phyloP scores from a whole-genome alignment of 2,113 vertebrate species.

The Taxidea taxus region DNA sequence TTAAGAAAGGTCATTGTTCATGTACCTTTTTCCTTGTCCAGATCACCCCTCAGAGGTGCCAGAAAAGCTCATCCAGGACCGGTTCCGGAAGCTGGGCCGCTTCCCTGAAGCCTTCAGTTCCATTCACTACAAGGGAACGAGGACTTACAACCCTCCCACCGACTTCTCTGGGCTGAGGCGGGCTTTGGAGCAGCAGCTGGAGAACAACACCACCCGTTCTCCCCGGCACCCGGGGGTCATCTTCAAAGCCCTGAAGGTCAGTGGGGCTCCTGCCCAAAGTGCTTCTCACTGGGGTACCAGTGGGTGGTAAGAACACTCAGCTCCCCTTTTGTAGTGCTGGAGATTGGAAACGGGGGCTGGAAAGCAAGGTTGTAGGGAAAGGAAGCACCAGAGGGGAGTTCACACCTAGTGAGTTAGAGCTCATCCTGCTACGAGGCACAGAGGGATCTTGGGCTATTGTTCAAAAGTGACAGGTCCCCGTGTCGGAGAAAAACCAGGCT shows the following conservation, averaged over 20 bases:
- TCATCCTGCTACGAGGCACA: background rate
- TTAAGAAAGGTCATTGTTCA: background rate
- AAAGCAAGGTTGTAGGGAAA: background rate
- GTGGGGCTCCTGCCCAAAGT: slow-evolving; percentile 18
- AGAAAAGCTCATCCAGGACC: slow-evolving; percentile 96
- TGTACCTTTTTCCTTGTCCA: slow-evolving; percentile 67
- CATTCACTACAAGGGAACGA: slow-evolving; percentile 96
- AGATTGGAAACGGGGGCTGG: background rate
- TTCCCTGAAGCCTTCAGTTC: slow-evolving; percentile 99
- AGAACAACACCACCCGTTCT: slow-evolving; percentile 97
- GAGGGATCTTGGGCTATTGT: background rate
- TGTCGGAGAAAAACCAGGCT: background rate
- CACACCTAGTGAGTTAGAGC: background rate
- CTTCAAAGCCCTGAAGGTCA: slow-evolving; percentile 95
- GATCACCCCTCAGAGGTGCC: slow-evolving; percentile 92
- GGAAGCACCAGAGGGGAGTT: background rate
- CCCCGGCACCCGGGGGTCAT: slow-evolving; percentile 95
- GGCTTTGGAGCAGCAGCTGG: slow-evolving; percentile 93
- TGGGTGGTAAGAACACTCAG: background rate
- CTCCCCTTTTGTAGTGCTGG: background rate
- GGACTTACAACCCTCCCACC: slow-evolving; percentile 97
- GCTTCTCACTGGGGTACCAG: background rate
- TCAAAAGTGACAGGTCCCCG: background rate
- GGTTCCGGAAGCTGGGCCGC: slow-evolving; percentile 94
- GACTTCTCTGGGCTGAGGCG: slow-evolving; percentile 96